Base-by-base conservation (phyloP, 2,888 invertebrate species). In the Lasioglossum malachurum region DNA sequence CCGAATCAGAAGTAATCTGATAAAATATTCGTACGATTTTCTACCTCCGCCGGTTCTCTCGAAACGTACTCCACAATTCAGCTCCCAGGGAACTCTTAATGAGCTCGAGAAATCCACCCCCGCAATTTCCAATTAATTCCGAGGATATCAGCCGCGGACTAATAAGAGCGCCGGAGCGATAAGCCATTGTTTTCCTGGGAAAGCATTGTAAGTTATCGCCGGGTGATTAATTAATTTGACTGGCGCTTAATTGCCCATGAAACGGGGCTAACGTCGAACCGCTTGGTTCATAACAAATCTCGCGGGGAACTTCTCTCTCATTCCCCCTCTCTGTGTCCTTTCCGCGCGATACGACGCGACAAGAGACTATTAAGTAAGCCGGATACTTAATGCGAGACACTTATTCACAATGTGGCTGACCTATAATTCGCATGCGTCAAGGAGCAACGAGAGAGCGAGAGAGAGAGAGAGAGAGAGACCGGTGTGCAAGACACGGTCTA, bases 401-500 rank as follows among this genome's bases (percentile, higher is more conserved):
- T 84, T 80, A 87, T 80, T 67, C 79, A 78, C 81, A 78, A 87
- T 82, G 83, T 76, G 64, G 78, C 69, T 82, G 88, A 86, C 80
- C 88, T 75, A 88, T 88, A 86, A 88, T 83, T 85, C 73, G 64
- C 69, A 38, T 60, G 72, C 71, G 72, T 38, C 75, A 73, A 44
- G 60, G 49, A 35, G 35, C 14, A 67, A 19, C 67, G 35, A 35
- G 35, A 31, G 31, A 31, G 31, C 31, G 1, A 31, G 35, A 35
- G 35, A 35, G 35, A 35, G 53, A 53, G 82, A 53, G 83, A 38
- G 80, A 53, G 83, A 75, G 53, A 53, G 53, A 53, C 71, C 44
- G 69, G 86, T 38, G 82, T 72, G 75, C 81, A 86, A 90, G 89
- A 89, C 88, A 88, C 87, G 83, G 86, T 82, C 86, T 88, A 91